phyloP scores from a whole-genome alignment of 1,140 invertebrate genomes.

The Drosophila willistoni region DNA sequence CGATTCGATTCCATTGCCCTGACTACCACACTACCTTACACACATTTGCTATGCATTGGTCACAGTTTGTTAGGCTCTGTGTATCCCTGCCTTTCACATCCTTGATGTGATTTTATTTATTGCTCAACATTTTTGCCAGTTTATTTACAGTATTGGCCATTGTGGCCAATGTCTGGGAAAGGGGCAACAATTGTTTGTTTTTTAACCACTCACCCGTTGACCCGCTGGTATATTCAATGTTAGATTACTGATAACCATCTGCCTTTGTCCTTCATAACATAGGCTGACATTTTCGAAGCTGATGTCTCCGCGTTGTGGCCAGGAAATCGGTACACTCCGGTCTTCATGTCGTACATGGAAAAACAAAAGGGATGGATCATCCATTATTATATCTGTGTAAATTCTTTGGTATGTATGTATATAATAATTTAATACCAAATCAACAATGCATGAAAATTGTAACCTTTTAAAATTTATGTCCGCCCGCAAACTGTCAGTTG shows the following conservation, averaged over 20 bases:
- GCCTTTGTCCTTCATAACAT: slow-evolving; percentile 86
- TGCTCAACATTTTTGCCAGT: slow-evolving; percentile 19
- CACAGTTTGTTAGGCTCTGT: slow-evolving; percentile 43
- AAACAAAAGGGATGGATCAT: slow-evolving; percentile 30
- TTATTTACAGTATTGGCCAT: slow-evolving; percentile 22
- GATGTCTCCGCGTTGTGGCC: slow-evolving; percentile 89
- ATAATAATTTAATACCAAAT: slow-evolving; percentile 43
- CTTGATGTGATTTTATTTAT: slow-evolving; percentile 49
- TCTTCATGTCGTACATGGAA: slow-evolving; percentile 75
- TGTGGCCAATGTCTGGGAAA: slow-evolving; percentile 11
- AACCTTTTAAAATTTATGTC: slow-evolving; percentile 32
- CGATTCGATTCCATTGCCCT: slow-evolving; percentile 15
- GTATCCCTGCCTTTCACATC: slow-evolving; percentile 5
- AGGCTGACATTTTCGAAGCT: slow-evolving; percentile 88
- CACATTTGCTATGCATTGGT: slow-evolving; percentile 23
- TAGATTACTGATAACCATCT: slow-evolving; percentile 87
- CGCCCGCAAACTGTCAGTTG: slow-evolving; percentile 44
- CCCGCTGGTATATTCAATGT: slow-evolving; percentile 86
- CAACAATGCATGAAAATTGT: slow-evolving; percentile 43
- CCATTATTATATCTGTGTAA: background rate
- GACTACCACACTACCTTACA: background rate
- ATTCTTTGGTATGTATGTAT: slow-evolving; percentile 21
- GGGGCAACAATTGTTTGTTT: background rate
- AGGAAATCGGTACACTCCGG: slow-evolving; percentile 84
- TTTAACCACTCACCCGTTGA: slow-evolving; percentile 85